phyloP scores from a whole-genome alignment of 1,140 invertebrate genomes.

The Carcinoscorpius rotundicauda region DNA sequence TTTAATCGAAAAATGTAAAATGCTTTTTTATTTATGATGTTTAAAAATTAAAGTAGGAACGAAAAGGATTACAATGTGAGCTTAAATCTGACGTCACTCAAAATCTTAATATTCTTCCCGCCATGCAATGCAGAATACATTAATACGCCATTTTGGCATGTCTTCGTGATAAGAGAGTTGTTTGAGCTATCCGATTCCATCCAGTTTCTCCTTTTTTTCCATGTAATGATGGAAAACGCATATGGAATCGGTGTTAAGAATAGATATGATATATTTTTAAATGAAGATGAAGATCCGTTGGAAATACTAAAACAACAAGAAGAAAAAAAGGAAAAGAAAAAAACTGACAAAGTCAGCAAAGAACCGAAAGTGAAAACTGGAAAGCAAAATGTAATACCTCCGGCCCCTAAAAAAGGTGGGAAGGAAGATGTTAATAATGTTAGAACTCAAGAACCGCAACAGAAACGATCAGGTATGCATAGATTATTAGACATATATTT shows the following conservation, averaged over 20 bases:
- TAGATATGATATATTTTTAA: conserved; percentile 80
- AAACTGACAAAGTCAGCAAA: conserved; percentile 58
- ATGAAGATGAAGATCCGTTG: conserved; percentile 70
- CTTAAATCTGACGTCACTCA: too few species aligned
- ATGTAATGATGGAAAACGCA: conserved; percentile 64
- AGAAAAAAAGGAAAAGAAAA: conserved; percentile 64
- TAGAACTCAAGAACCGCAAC: neutral
- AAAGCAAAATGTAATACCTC: conserved; percentile 35
- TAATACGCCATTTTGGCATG: too few species aligned
- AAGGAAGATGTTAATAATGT: neutral
- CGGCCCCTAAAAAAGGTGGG: neutral
- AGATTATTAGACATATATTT: neutral
- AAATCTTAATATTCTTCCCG: too few species aligned
- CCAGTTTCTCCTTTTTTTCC: neutral
- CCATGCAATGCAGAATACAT: too few species aligned
- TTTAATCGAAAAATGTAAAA: too few species aligned
- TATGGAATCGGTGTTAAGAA: conserved; percentile 86
- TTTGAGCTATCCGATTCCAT: too few species aligned
- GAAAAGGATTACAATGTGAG: too few species aligned
- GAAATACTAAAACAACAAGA: conserved; percentile 49
- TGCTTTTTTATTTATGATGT: too few species aligned
- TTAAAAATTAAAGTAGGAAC: too few species aligned
- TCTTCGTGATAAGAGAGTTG: too few species aligned
- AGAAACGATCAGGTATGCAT: neutral
- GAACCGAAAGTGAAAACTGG: conserved; percentile 46